Evolutionary conservation across 2,888 invertebrate species (phyloP).

Genomic region (Latrodectus elegans): DNA sequence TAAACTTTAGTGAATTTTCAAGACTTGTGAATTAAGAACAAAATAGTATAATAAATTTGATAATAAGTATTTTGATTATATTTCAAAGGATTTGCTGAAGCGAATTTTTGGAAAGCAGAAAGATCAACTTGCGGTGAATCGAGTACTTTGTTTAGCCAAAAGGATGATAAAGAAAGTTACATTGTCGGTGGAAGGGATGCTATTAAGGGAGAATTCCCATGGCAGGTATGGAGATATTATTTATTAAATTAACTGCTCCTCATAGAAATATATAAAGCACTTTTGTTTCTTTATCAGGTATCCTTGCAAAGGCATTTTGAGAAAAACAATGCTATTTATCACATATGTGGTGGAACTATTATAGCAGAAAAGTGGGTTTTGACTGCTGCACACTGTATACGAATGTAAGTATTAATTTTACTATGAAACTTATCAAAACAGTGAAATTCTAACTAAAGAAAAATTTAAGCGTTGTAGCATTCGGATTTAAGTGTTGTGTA

Average conservation of each 20-base stretch:
- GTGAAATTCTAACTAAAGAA: no score
- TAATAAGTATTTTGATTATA: background rate
- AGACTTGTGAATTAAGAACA: no score
- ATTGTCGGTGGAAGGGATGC: slow-evolving; percentile 67
- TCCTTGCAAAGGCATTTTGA: slow-evolving; percentile 61
- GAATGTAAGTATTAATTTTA: slow-evolving; percentile 36
- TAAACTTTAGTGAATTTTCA: no score
- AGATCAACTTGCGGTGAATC: slow-evolving; percentile 34
- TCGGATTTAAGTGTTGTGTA: background rate
- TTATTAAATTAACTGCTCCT: background rate
- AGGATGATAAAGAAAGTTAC: slow-evolving; percentile 35
- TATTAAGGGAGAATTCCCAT: slow-evolving; percentile 63
- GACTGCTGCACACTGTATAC: slow-evolving; percentile 63
- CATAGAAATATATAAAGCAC: background rate
- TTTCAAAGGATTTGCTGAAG: slow-evolving; percentile 27
- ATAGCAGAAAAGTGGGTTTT: slow-evolving; percentile 63
- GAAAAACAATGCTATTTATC: slow-evolving; percentile 60
- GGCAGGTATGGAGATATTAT: slow-evolving; percentile 49
- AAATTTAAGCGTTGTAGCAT: background rate
- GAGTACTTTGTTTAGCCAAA: background rate
- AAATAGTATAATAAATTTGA: no score
- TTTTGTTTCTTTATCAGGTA: slow-evolving; percentile 24
- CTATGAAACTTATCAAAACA: background rate
- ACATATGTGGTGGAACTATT: slow-evolving; percentile 60
- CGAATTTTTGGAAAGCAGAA: slow-evolving; percentile 34